Percentiles rank a stretch among this genome's conserved stretches.
phyloP scores from a whole-genome alignment of 2,888 invertebrate species.

The Beris morrisii region DNA sequence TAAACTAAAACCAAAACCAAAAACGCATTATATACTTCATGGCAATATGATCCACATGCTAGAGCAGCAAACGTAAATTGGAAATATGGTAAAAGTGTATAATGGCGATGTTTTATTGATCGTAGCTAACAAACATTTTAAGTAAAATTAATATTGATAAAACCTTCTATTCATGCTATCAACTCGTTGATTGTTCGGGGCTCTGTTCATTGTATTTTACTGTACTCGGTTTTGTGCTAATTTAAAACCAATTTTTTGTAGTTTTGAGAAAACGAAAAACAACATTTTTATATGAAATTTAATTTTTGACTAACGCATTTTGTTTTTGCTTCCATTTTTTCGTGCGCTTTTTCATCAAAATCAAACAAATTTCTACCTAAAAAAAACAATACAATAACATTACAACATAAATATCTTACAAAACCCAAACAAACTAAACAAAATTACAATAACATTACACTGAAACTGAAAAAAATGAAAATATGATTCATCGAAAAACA shows the following conservation, averaged over 20 bases:
- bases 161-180: too few relatives aligned
- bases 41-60: too few relatives aligned
- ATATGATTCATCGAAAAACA: conserved; percentile 2
- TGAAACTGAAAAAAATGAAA: conserved; percentile 4
- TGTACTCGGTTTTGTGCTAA: too few relatives aligned
- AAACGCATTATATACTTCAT: background rate
- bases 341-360: conserved; percentile 42
- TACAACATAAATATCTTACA: conserved; percentile 6
- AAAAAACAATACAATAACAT: conserved; percentile 33
- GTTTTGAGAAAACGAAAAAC: background rate
- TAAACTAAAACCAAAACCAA: background rate
- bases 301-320: conserved; percentile 25
- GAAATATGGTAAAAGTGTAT: too few relatives aligned
- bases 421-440: conserved; percentile 28
- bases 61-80: too few relatives aligned
- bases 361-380: conserved; percentile 31
- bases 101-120: background rate
- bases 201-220: background rate
- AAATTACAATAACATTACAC: conserved; percentile 23
- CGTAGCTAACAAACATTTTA: background rate
- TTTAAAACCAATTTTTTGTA: background rate
- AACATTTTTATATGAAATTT: conserved; percentile 7
- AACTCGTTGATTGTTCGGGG: too few relatives aligned
- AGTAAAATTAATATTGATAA: too few relatives aligned
- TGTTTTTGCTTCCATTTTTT: conserved; percentile 35